A percentile compares a stretch with the other conserved stretches of the same genome.
Evolutionary conservation across 2,113 vertebrate genomes (phyloP).

Genomic region (Cathartes aura): DNA sequence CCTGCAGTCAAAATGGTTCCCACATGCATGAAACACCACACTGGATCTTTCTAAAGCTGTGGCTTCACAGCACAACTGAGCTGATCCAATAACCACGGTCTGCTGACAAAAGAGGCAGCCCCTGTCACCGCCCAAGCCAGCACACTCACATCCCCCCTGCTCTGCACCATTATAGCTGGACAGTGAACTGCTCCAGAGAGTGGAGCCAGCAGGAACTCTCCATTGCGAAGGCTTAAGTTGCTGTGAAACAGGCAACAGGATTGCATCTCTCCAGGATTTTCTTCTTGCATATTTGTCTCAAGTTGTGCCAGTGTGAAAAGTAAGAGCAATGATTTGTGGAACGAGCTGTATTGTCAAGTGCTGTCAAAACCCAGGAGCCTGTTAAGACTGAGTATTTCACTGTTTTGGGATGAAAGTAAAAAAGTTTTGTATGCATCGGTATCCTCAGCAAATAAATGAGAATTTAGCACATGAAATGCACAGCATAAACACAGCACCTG

Average conservation of each 20-base stretch:
- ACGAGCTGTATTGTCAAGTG: fast-evolving
- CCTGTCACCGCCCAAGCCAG: not conserved
- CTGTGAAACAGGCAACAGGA: fast-evolving
- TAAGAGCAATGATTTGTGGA: not conserved
- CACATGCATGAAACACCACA: fast-evolving
- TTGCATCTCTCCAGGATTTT: fast-evolving
- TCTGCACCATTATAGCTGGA: fast-evolving
- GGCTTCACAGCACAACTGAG: not conserved
- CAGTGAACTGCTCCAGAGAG: not conserved
- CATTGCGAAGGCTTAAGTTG: fast-evolving
- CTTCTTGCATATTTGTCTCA: fast-evolving
- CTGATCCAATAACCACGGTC: fast-evolving
- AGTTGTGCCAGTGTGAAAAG: not conserved
- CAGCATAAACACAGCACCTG: not conserved
- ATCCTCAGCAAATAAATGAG: not conserved
- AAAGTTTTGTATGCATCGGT: not conserved
- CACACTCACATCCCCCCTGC: fast-evolving
- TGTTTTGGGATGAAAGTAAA: not conserved
- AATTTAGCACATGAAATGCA: not conserved
- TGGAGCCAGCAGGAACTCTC: fast-evolving
- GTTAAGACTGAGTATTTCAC: not conserved
- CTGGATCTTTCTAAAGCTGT: not conserved
- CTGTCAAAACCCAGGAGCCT: not conserved
- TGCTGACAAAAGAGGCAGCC: not conserved
- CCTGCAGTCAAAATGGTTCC: not conserved